Base-by-base conservation (phyloP, 2,797 vertebrate species). In the Thunnus albacares region DNA sequence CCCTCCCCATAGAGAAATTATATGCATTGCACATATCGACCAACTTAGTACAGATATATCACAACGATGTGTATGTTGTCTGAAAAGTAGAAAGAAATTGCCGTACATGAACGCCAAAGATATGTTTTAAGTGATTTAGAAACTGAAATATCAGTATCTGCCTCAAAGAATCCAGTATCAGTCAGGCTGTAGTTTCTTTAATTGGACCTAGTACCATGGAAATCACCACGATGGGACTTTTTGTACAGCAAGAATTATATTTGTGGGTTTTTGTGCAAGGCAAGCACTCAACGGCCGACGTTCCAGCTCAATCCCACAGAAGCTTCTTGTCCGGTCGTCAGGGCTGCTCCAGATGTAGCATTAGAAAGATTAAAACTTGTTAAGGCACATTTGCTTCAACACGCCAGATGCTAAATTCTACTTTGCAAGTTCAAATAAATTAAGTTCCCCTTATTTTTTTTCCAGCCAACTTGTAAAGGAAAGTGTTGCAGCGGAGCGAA, bases 401-500 rank as follows among this genome's bases (percentile, higher is more conserved):
- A 35, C 18, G 4, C 6, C 4, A 14, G 4, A 45, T 53, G 12
- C 28, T 3, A 9, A 1, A 11, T 56, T 15, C 15, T 18, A 3
- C 15, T 20, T 35, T 24, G 24, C n/a, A 43, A 52, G 59, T 73
- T 49, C 3, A n/a, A 80, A 69, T 73, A 52, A 38, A 75, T 83
- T 6, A 70, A 65, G 22, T 63, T 81, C 58, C 81, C 33, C 38
- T 26, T 51, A 4, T 49, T 55, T 64, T 60, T 56, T n/a, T 20
- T n/a, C 62, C 43, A 52, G 61, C 33, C 67, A 51, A 13, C 73
- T 53, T 60, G 67, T 65, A 74, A 70, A 76, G 60, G 68, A 77
- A 80, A 77, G 24, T 18, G 26, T 77, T 79, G 62, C 51, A 78
- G 77, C 82, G 51, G 18, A 52, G 53, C 33, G 13, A 55, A 64